phyloP scores from a whole-genome alignment of 2,888 invertebrate genomes.

The Pyralis farinalis region DNA sequence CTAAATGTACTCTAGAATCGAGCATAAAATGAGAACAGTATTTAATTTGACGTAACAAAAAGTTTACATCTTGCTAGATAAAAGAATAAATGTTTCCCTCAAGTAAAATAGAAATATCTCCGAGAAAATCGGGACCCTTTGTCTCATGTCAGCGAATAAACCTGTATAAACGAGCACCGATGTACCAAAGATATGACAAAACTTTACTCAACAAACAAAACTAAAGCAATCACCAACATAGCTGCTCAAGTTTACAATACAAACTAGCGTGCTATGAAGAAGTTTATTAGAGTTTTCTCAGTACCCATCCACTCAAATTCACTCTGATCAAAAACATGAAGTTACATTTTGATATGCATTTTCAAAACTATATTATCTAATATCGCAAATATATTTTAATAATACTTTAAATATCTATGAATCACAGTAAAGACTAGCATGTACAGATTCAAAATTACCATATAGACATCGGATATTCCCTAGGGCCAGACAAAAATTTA shows the following conservation, averaged over 20 bases:
- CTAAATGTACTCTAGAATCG: too few relatives aligned
- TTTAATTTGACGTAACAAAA: too few relatives aligned
- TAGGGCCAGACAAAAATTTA: too few relatives aligned
- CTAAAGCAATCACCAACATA: neutral
- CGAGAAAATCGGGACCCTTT: too few relatives aligned
- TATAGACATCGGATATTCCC: too few relatives aligned
- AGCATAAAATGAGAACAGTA: too few relatives aligned
- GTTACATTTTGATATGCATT: slow-evolving; percentile 51
- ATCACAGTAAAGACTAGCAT: slow-evolving; percentile 73
- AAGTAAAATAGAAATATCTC: too few relatives aligned
- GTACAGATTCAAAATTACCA: slow-evolving; percentile 21
- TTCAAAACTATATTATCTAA: slow-evolving; percentile 29
- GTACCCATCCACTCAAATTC: slow-evolving; percentile 14
- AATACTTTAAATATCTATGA: slow-evolving; percentile 33
- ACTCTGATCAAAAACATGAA: slow-evolving; percentile 30
- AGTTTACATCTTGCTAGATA: too few relatives aligned
- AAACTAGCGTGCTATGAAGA: slow-evolving; percentile 15
- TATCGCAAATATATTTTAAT: slow-evolving; percentile 12
- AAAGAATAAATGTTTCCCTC: too few relatives aligned
- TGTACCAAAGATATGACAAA: too few relatives aligned
- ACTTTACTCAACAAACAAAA: neutral
- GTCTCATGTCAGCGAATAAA: too few relatives aligned
- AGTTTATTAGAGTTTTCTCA: slow-evolving; percentile 2
- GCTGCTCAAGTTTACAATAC: neutral
- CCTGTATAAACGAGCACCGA: too few relatives aligned